These are phyloP conservation scores for Caenorhabditis remanei DNA, from an alignment of 1,140 invertebrate species.

Conservation along the genomic window DNA sequence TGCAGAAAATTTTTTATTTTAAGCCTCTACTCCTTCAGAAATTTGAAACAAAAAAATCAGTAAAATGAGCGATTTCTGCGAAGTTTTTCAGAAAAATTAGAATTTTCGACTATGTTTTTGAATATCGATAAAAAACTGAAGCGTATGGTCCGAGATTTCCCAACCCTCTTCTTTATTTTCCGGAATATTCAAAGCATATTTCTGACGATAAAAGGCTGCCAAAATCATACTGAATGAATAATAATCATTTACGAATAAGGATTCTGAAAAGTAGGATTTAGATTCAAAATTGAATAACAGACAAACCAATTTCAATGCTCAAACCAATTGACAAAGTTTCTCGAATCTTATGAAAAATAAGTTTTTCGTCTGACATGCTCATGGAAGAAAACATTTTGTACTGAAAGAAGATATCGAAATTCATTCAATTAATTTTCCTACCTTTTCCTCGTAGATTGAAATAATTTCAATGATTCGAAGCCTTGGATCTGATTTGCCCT, in stretches of 20 bases:
- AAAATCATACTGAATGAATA: neutral
- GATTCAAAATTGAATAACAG: neutral
- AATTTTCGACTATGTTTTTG: no score
- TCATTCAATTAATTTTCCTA: neutral
- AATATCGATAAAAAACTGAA: no score
- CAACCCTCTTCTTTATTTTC: no score
- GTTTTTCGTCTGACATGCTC: neutral
- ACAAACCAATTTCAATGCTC: neutral
- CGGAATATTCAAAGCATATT: slow-evolving; percentile 1
- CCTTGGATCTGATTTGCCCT: neutral
- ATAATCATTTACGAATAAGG: slow-evolving; percentile 3
- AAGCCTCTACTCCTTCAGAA: no score
- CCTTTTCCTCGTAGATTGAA: neutral
- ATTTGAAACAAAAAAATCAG: no score
- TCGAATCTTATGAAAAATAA: neutral
- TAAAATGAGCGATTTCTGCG: no score
- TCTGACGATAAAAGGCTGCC: neutral
- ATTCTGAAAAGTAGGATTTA: neutral
- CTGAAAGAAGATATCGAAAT: neutral
- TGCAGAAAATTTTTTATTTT: neutral
- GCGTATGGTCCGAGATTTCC: no score
- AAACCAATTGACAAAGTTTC: neutral
- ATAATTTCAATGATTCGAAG: neutral
- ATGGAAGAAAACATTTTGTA: neutral
- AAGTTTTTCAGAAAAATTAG: no score